Conservation (phyloP, 2,888 invertebrate species). For the Epinotia brunnichana region DNA sequence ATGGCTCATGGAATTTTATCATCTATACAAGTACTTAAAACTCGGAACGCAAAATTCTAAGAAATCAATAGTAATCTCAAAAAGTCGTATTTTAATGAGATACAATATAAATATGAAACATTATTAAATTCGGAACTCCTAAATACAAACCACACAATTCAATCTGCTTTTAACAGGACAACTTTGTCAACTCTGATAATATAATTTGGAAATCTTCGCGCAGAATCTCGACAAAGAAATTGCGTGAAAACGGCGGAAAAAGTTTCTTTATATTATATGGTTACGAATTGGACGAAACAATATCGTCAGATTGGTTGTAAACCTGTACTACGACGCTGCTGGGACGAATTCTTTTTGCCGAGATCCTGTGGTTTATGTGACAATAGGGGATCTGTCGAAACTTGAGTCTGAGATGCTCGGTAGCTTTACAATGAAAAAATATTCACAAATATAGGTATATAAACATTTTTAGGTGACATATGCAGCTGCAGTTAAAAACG, state of each 20-base stretch:
- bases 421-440: not conserved
- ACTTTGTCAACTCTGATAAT: conserved; percentile 25
- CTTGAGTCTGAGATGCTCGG: not conserved
- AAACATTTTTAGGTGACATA: too few species aligned
- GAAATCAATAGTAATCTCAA: too few species aligned
- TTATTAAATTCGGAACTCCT: not conserved
- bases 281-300: conserved; percentile 34
- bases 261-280: conserved; percentile 30
- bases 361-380: conserved; percentile 2
- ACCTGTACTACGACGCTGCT: conserved; percentile 21
- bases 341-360: conserved; percentile 28
- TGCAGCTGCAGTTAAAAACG: too few species aligned
- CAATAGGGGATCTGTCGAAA: not conserved
- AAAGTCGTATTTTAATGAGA: too few species aligned
- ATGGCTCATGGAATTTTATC: too few species aligned
- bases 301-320: conserved; percentile 38
- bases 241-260: conserved; percentile 24
- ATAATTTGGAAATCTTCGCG: conserved; percentile 25
- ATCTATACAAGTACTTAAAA: too few species aligned
- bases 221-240: conserved; percentile 31
- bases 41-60: too few species aligned
- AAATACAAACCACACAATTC: conserved; percentile 3
- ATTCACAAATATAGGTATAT: too few species aligned
- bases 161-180: conserved; percentile 11
- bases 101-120: too few species aligned